These are phyloP conservation scores for Thunnus thynnus DNA, from an alignment of 2,113 vertebrate genomes.

Conservation along the genomic window DNA sequence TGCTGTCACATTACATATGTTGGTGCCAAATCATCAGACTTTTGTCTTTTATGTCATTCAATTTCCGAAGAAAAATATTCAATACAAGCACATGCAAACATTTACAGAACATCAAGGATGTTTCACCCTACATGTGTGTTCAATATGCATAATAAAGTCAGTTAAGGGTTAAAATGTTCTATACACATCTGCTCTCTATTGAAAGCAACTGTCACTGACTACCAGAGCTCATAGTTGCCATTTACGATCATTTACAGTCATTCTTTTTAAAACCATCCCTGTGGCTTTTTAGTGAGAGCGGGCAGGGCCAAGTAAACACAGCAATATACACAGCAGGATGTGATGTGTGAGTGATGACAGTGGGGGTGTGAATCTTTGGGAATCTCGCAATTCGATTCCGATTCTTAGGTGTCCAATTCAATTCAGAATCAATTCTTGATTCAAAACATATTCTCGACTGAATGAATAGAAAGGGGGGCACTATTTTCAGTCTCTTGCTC, in stretches of 20 bases:
- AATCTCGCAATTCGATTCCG: no score
- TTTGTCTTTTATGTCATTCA: no score
- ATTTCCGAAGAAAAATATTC: no score
- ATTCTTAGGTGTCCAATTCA: no score
- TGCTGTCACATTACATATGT: no score
- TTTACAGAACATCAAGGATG: not conserved
- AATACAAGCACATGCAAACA: no score
- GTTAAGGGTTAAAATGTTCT: not conserved
- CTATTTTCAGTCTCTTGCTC: no score
- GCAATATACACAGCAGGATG: constrained; percentile 15
- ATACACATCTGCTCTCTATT: not conserved
- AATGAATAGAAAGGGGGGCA: no score
- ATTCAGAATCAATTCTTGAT: no score
- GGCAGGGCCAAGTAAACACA: constrained; percentile 12
- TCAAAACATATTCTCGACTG: no score
- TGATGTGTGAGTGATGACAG: constrained; percentile 24
- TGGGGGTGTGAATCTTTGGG: no score
- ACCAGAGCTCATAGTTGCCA: not conserved
- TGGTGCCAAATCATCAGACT: no score
- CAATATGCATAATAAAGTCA: not conserved
- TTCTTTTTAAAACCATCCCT: not conserved
- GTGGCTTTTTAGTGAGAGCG: not conserved
- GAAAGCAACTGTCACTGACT: not conserved
- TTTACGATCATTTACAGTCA: not conserved
- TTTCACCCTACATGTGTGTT: not conserved